Base-by-base conservation (phyloP, 2,888 invertebrate genomes). In the Bursaphelenchus okinawaensis region DNA sequence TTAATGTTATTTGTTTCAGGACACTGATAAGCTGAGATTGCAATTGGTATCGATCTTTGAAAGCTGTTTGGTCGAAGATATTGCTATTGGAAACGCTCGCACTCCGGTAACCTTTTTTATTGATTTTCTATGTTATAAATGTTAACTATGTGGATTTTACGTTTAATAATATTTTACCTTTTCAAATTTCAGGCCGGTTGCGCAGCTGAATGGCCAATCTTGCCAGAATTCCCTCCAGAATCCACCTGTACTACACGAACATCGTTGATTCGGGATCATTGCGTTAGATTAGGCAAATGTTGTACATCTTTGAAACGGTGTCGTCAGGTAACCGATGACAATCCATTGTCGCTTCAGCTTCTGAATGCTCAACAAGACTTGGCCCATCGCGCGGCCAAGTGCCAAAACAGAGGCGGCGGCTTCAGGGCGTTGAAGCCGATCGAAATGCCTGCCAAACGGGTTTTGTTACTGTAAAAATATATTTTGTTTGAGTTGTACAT, bases 181-280 rank as follows among this genome's bases (percentile, higher is more conserved):
- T 40, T 50, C 52, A 7, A 23, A 22, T 23, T 62, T 63, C 27
- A 31, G 51, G 9, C n/a, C n/a, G 55, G 61, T 20, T 70, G 68
- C 28, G 54, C 70, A 23, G 26, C 40, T 19, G 58, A 73, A 4
- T 73, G 73, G 70, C 64, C 70, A 12, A 16, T 56, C 12, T 55
- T 73, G 22, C 61, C 69, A 16, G 27, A 52, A 16, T 68, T 73
- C 50, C 51, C 50, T 9, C 6, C 22, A 27, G 52, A 68, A 27
- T 29, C 28, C 24, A 40, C 56, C 12, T 68, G 68, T 26, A 19
- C 29, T 12, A 24, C 64, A 55, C 52, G 57, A 16, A 40, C 56
- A 4, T 22, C 52, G n/a, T n/a, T 56, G 16, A 16, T 70, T 20
- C 68, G 72, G n/a, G 52, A 68, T 8, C 72, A 70, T 19, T 70